Conservation (phyloP, 2,113 vertebrate genomes). For the Trinectes maculatus region DNA sequence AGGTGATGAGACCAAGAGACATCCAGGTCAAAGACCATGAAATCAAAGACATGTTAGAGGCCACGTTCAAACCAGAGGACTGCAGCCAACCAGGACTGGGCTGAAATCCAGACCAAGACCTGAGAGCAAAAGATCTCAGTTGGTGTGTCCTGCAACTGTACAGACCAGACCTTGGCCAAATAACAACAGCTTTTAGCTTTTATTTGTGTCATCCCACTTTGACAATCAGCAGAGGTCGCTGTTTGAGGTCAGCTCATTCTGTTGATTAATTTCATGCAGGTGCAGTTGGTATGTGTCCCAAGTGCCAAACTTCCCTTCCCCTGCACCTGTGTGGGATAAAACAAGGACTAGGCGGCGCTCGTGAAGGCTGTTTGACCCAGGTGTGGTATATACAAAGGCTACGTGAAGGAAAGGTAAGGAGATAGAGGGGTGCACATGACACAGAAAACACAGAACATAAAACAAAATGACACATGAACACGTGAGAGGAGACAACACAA, state of each 20-base stretch:
- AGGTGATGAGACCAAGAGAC: constrained; percentile 20
- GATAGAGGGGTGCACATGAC: constrained; percentile 53
- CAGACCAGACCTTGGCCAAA: constrained; percentile 64
- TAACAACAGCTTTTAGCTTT: constrained; percentile 1
- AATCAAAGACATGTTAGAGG: constrained; percentile 17
- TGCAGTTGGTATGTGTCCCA: too few species aligned
- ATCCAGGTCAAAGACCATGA: constrained; percentile 4
- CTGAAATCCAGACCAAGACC: constrained; percentile 46
- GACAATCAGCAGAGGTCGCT: constrained; percentile 3
- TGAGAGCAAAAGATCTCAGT: constrained; percentile 43
- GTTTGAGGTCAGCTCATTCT: not conserved
- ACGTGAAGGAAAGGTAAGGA: constrained; percentile 23
- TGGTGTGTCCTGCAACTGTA: constrained; percentile 40
- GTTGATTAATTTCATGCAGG: not conserved
- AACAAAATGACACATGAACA: constrained; percentile 49
- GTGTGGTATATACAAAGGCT: constrained; percentile 53
- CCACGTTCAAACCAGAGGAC: constrained; percentile 46
- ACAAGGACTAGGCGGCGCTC: constrained; percentile 6
- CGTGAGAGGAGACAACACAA: constrained; percentile 46
- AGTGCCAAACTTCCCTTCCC: constrained; percentile 6
- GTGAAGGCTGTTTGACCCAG: constrained; percentile 58
- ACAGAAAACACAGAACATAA: constrained; percentile 46
- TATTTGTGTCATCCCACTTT: constrained; percentile 41
- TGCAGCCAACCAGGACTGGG: constrained; percentile 57
- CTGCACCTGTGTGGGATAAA: constrained; percentile 51